phyloP scores from a whole-genome alignment of 2,888 invertebrate species.

The Alcis repandata region DNA sequence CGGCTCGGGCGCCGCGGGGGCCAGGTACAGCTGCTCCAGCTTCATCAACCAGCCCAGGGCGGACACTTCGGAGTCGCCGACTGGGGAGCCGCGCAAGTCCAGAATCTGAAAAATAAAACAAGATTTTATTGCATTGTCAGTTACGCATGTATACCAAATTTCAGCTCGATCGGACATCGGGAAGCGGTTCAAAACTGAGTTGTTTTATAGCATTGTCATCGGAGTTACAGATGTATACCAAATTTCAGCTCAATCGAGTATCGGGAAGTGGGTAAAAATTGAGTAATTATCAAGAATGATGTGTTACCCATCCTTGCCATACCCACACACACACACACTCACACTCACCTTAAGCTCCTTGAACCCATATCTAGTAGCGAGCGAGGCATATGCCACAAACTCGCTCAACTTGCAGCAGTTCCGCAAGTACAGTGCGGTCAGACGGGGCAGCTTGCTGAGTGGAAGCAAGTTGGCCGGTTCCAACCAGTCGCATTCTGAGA shows the following conservation, averaged over 20 bases:
- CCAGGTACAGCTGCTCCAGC: slow-evolving; percentile 63
- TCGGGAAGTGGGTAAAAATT: too few relatives aligned
- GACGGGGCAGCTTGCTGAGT: slow-evolving; percentile 89
- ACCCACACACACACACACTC: too few relatives aligned
- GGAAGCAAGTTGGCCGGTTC: slow-evolving; percentile 90
- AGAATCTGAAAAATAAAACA: too few relatives aligned
- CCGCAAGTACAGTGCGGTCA: slow-evolving; percentile 88
- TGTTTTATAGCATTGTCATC: too few relatives aligned
- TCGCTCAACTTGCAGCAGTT: slow-evolving; percentile 90
- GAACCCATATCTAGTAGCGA: slow-evolving; percentile 91
- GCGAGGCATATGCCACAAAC: slow-evolving; percentile 91
- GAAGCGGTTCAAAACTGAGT: too few relatives aligned
- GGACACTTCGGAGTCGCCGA: slow-evolving; percentile 79
- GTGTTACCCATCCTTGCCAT: too few relatives aligned
- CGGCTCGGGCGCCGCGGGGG: slow-evolving; percentile 42
- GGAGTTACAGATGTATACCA: too few relatives aligned
- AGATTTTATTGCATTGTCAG: too few relatives aligned
- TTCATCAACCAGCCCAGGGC: slow-evolving; percentile 74
- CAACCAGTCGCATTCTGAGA: slow-evolving; percentile 92
- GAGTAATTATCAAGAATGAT: too few relatives aligned
- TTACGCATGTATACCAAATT: too few relatives aligned
- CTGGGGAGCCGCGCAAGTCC: slow-evolving; percentile 74
- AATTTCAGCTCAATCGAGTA: too few relatives aligned
- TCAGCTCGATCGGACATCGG: too few relatives aligned
- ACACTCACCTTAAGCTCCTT: slow-evolving; percentile 86